Evolutionary conservation across 1,140 invertebrate species (phyloP), one percentile per base, ranked within the genome.

Genomic region (Orius insidiosus): DNA sequence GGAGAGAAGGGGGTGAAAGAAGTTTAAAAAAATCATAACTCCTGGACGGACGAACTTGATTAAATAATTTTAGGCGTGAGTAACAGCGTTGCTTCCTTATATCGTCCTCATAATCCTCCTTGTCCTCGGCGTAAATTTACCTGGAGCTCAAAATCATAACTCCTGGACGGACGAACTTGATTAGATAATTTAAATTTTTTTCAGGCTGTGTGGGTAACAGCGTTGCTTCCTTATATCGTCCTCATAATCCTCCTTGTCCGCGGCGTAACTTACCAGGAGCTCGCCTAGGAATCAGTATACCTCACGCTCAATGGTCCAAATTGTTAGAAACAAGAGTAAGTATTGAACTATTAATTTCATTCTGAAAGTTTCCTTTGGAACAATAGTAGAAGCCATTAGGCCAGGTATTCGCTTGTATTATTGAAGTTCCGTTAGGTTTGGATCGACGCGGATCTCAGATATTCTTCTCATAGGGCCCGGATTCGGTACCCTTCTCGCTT

Each of bases 401-500:
- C n/a, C n/a, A n/a, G n/a, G n/a, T n/a, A n/a, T n/a, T n/a, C n/a
- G n/a, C n/a, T n/a, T n/a, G n/a, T n/a, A n/a, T n/a, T n/a, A n/a
- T n/a, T n/a, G n/a, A n/a, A 24, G 24, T 24, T 24, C n/a, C 35
- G 14, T 36, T 36, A 87, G 79, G 89, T 95, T 2, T 98, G 93
- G 93, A 88, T 95, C 42, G 93, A 97, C 61, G 93, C 94, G 0
- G 92, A 92, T 92, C 89, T 0, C 93, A 97, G 63, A 92, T 96
- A 32, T 98, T 97, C 68, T 98, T 96, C 67, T 97, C 92, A 0
- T 67, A 97, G 32, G 93, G 93, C 11, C 86, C 93, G 93, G 93
- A 1, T 93, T 97, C 57, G 93, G 93, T 8, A 93, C 93, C 0
- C 68, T 97, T 0, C 68, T 97, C 11, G 92, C 93, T 0, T 75